Percentiles rank a stretch among this genome's conserved stretches.
phyloP scores from a whole-genome alignment of 2,797 vertebrate species.

The Myotis pilosus region DNA sequence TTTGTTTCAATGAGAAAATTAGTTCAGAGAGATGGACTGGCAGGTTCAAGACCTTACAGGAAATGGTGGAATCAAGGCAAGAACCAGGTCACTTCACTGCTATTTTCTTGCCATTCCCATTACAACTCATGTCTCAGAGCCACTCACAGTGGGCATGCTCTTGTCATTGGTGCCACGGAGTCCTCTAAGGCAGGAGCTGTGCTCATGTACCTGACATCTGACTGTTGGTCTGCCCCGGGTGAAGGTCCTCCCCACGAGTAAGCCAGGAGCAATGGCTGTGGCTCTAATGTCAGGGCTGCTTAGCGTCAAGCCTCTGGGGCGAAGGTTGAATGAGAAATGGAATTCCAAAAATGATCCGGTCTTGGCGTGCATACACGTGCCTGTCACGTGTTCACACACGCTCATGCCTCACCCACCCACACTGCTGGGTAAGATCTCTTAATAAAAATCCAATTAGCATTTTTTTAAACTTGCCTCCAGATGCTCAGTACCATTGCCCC shows the following conservation, averaged over 20 bases:
- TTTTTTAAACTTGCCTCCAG: slow-evolving; percentile 58
- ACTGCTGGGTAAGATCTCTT: background rate
- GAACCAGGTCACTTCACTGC: rapidly evolving
- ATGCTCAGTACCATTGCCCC: slow-evolving; percentile 30
- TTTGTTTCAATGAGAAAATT: background rate
- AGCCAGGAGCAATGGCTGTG: background rate
- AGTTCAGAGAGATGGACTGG: background rate
- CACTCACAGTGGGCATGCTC: rapidly evolving
- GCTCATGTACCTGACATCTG: background rate
- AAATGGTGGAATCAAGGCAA: rapidly evolving
- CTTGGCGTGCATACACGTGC: rapidly evolving
- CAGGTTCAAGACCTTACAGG: background rate
- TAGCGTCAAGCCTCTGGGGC: rapidly evolving
- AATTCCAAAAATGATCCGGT: rapidly evolving
- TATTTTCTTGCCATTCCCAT: rapidly evolving
- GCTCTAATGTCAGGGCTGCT: rapidly evolving
- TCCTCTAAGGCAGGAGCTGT: background rate
- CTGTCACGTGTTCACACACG: rapidly evolving
- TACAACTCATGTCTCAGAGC: rapidly evolving
- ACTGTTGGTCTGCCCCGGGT: rapidly evolving
- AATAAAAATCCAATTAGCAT: slow-evolving; percentile 61
- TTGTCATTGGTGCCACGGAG: rapidly evolving
- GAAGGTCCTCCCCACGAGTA: rapidly evolving
- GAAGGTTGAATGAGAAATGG: background rate
- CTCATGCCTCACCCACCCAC: background rate